Evolutionary conservation across 2,888 invertebrate species (phyloP).

Genomic region (Notodonta ziczac): DNA sequence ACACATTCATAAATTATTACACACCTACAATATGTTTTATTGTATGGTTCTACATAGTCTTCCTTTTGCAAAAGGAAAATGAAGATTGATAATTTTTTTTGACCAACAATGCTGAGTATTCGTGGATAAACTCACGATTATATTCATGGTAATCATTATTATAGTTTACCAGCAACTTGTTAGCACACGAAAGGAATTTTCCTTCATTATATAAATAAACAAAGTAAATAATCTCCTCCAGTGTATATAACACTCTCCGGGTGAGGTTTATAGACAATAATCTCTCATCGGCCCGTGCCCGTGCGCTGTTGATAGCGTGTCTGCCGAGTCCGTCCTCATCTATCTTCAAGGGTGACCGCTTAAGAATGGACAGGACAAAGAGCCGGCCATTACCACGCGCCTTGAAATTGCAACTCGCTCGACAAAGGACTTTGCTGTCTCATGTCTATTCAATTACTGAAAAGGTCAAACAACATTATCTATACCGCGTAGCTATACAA

Average conservation of each 20-base stretch:
- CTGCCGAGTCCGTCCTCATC: constrained; percentile 30
- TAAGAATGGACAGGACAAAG: constrained; percentile 56
- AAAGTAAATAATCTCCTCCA: background rate
- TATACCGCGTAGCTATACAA: constrained; percentile 16
- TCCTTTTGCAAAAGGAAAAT: too few relatives aligned
- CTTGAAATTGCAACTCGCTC: constrained; percentile 61
- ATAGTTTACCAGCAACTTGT: too few relatives aligned
- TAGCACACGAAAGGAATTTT: too few relatives aligned
- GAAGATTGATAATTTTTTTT: too few relatives aligned
- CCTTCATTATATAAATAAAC: too few relatives aligned
- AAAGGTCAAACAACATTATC: constrained; percentile 54
- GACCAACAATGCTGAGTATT: too few relatives aligned
- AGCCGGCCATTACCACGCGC: constrained; percentile 52
- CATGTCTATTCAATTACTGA: constrained; percentile 70
- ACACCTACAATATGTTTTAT: too few relatives aligned
- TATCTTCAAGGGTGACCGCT: constrained; percentile 45
- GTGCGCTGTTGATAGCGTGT: constrained; percentile 6
- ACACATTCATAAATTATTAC: too few relatives aligned
- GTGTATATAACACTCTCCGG: background rate
- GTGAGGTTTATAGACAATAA: constrained; percentile 1
- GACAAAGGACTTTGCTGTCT: constrained; percentile 66
- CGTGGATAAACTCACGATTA: too few relatives aligned
- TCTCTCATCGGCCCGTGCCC: background rate
- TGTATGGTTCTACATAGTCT: too few relatives aligned
- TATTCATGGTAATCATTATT: too few relatives aligned